These are phyloP conservation scores for Pelodiscus sinensis DNA, from an alignment of 2,113 vertebrate species.

Conservation along the genomic window DNA sequence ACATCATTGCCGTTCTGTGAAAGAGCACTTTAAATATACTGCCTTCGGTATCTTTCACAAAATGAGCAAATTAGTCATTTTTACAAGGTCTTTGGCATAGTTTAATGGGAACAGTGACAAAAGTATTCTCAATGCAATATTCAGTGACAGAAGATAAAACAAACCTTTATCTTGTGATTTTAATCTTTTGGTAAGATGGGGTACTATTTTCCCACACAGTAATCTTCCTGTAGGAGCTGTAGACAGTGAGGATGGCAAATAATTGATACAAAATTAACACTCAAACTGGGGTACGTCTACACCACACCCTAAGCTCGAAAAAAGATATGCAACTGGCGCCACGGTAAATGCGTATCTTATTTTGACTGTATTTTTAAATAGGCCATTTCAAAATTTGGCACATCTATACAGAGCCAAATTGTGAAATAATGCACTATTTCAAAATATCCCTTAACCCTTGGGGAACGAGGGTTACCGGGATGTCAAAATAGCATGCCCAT, in stretches of 20 bases:
- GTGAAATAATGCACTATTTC: too few species aligned
- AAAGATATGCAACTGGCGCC: too few species aligned
- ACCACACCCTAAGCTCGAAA: too few species aligned
- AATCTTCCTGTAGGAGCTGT: background rate
- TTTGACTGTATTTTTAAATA: too few species aligned
- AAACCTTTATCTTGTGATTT: background rate
- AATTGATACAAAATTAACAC: background rate
- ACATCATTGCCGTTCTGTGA: background rate
- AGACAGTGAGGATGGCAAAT: background rate
- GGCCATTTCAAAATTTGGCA: too few species aligned
- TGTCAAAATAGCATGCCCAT: too few species aligned
- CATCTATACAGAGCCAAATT: too few species aligned
- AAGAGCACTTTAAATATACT: background rate
- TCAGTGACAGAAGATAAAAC: background rate
- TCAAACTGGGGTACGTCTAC: background rate
- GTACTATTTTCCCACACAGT: background rate
- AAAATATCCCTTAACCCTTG: too few species aligned
- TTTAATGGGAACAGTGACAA: background rate
- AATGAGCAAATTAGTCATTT: background rate
- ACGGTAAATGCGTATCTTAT: too few species aligned
- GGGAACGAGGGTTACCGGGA: too few species aligned
- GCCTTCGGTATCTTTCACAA: background rate
- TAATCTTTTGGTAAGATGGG: background rate
- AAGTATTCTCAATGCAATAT: background rate
- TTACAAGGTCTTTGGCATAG: background rate